Evolutionary conservation across 23 tunicate species (phyloP).

Genomic region (Styela clava): DNA sequence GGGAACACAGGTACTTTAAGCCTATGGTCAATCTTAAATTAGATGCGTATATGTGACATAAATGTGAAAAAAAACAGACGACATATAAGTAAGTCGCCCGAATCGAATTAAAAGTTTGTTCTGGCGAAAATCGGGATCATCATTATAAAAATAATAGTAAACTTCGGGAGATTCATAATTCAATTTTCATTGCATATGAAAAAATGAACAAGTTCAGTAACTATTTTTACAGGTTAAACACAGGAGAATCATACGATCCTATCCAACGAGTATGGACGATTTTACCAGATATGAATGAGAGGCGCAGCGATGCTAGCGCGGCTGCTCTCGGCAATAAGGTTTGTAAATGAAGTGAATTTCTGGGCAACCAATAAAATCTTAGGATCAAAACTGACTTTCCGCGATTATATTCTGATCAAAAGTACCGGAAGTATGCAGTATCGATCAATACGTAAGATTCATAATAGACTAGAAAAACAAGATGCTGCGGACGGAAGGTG

Average conservation of each 20-base stretch:
- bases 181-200: neutral
- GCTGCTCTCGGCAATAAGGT: constrained; percentile 41
- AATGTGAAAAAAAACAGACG: too few relatives aligned
- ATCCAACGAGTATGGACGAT: constrained; percentile 53
- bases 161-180: neutral
- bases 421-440: too few relatives aligned
- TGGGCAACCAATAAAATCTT: neutral
- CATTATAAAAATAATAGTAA: too few relatives aligned
- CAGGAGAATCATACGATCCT: constrained; percentile 85
- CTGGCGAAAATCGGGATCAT: too few relatives aligned
- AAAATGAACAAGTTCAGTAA: neutral
- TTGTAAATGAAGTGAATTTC: neutral
- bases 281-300: constrained; percentile 89
- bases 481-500: too few relatives aligned
- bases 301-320: constrained; percentile 85
- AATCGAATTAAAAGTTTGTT: too few relatives aligned
- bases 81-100: too few relatives aligned
- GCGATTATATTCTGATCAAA: too few relatives aligned
- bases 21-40: neutral
- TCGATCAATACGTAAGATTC: too few relatives aligned
- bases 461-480: too few relatives aligned
- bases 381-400: too few relatives aligned
- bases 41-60: too few relatives aligned
- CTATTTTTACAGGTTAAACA: constrained; percentile 42
- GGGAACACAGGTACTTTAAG: constrained; percentile 85